Conservation (phyloP, 2,797 vertebrate species). For the Typhlichthys subterraneus region DNA sequence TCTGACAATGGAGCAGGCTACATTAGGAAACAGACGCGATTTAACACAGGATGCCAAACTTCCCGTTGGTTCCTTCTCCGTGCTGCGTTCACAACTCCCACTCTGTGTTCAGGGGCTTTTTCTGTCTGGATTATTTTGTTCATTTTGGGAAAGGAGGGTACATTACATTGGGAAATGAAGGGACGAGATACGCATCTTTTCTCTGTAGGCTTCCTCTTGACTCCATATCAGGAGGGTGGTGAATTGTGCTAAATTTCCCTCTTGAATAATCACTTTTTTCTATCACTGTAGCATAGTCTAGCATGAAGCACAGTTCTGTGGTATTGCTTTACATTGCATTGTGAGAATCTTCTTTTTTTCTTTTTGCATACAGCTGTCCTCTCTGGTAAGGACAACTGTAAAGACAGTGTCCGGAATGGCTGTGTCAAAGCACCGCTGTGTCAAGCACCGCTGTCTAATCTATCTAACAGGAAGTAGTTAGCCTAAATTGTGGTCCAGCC, state of each 20-base stretch:
- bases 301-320: background rate
- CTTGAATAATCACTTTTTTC: background rate
- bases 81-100: constrained; percentile 29
- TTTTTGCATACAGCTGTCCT: constrained; percentile 11
- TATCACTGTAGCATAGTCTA: background rate
- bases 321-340: constrained; percentile 21
- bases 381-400: constrained; percentile 18
- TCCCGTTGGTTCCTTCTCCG: constrained; percentile 59
- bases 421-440: constrained; percentile 47
- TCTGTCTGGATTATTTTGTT: constrained; percentile 20
- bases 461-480: constrained; percentile 87
- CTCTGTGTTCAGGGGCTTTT: constrained; percentile 14
- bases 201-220: background rate
- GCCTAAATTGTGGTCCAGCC: constrained; percentile 82
- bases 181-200: constrained; percentile 26
- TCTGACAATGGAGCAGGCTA: constrained; percentile 67
- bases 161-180: constrained; percentile 12
- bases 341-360: constrained; percentile 19
- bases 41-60: constrained; percentile 78
- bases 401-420: constrained; percentile 40
- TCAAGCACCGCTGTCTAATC: constrained; percentile 72
- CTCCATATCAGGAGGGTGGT: constrained; percentile 2
- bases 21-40: constrained; percentile 72
- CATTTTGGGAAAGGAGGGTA: constrained; percentile 8
- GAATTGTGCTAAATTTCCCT: constrained; percentile 8